Evolutionary conservation across 2,797 vertebrate species (phyloP), one percentile per base, ranked within the genome.

Genomic region (Macropodus opercularis): DNA sequence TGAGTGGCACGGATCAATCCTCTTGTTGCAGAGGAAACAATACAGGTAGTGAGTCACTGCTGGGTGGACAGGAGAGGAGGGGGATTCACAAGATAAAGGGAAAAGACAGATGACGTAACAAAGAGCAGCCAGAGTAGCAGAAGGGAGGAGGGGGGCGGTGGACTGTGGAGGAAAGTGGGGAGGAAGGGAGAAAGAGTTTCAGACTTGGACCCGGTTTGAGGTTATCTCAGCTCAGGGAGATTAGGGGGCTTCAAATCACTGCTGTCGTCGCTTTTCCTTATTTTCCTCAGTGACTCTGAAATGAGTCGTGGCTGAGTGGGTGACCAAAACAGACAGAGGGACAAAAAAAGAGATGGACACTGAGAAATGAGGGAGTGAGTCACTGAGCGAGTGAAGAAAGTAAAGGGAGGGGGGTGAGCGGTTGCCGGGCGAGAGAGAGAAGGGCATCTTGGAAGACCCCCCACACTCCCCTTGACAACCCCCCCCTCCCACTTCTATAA

Each of bases 61-160:
- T 69, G 81, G 71, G 84, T 63, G 54, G 75, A 78, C 64, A 69
- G 63, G 44, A 69, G 70, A 50, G 58, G 58, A 52, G 55, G 69
- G 71, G 76, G 64, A 5, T 48, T 53, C 63, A 72, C 74, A 64
- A 66, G 75, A 92, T 88, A 91, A 91, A 75, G 49, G 81, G 78
- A 83, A 79, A 83, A 75, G 90, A 92, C 90, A 91, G 91, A 93
- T 91, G 91, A 93, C 81, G 87, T 84, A 92, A 92, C 91, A 93
- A 93, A 93, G 90, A 87, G 83, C 77, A 82, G 80, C 72, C 70
- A 6, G 74, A 85, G 77, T 13, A 38, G 69, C 86, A 90, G 83
- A 86, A 84, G 71, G 84, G 74, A 65, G 61, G 49, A 36, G 31
- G 31, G 40, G 23, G 34, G 46, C 31, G 58, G 46, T 59, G 71